Conservation (phyloP, 2,797 vertebrate species). For the Ctenosaura bakeri region DNA sequence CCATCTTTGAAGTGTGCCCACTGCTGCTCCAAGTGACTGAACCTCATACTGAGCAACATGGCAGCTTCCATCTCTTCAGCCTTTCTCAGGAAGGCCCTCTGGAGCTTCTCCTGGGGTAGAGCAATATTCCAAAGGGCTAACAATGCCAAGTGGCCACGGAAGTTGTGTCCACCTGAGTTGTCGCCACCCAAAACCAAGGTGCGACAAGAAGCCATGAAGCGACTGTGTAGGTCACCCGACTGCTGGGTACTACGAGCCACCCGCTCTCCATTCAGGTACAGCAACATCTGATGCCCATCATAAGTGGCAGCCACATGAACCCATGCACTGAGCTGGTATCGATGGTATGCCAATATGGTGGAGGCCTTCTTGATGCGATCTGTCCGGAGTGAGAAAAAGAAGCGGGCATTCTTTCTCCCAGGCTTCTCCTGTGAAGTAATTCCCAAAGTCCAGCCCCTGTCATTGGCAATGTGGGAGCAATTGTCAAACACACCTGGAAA, state of each 20-base stretch:
- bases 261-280: conserved; percentile 91
- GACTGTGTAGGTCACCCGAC: conserved; percentile 88
- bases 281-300: conserved; percentile 85
- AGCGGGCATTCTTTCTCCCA: conserved; percentile 88
- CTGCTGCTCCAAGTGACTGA: conserved; percentile 80
- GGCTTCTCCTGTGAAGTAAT: conserved; percentile 84
- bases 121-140: conserved; percentile 85
- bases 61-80: conserved; percentile 50
- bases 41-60: conserved; percentile 81
- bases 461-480: conserved; percentile 90
- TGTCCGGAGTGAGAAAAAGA: conserved; percentile 94
- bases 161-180: conserved; percentile 82
- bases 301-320: conserved; percentile 92
- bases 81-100: conserved; percentile 72
- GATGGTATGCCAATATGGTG: conserved; percentile 82
- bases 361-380: conserved; percentile 88
- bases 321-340: conserved; percentile 87
- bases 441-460: conserved; percentile 96
- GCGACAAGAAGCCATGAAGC: conserved; percentile 93
- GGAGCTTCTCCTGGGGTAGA: conserved; percentile 83
- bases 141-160: conserved; percentile 88
- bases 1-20: conserved; percentile 87
- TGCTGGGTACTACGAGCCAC: conserved; percentile 87
- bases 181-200: conserved; percentile 91
- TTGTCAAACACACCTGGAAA: conserved; percentile 93